Base-by-base conservation (phyloP, 2,888 invertebrate species). In the Drosophila limbata region DNA sequence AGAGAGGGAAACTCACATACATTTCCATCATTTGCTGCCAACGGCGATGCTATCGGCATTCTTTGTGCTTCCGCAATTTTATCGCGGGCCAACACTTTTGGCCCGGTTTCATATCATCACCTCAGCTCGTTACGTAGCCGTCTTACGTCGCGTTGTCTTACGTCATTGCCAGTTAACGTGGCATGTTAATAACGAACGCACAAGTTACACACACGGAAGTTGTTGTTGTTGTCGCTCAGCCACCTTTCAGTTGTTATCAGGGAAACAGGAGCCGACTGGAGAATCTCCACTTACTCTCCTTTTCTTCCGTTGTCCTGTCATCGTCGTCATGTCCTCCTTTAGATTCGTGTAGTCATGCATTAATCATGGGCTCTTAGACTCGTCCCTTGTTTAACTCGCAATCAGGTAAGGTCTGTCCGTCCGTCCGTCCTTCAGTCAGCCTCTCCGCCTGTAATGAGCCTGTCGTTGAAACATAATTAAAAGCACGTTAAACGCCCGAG, bases 51-150 rank as follows among this genome's bases (percentile, higher is more conserved):
- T 68, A 87, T 87, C 84, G 76, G 79, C 81, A 79, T 88, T 79
- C 73, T 73, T 81, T 70, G 74, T 71, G 69, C 88, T 90, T 88
- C 89, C 88, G 89, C 78, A 79, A 71, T 89, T 88, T 90, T 89
- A 90, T 89, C 88, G 81, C 73, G 68, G 62, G 37, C 74, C 73
- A 79, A 73, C 81, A 68, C 69, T 79, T 79, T 73, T 47, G 68
- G 48, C 57, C 31, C 50, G 13, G 56, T 60, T 61, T 51, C 39
- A 19, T 13, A 19, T 60, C 64, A 66, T 45, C 60, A 19, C 60
- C 56, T 53, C 61, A 35, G 48, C 60, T 61, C 73, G 60, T 68
- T 68, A 73, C 63, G 55, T 59, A 48, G 52, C 39, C 57, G 50
- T 31, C 44, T 68, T 61, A 50, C 69, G 61, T 53, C 39, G 39